phyloP scores from a whole-genome alignment of 2,888 invertebrate genomes.

The Mactromeris polynyma region DNA sequence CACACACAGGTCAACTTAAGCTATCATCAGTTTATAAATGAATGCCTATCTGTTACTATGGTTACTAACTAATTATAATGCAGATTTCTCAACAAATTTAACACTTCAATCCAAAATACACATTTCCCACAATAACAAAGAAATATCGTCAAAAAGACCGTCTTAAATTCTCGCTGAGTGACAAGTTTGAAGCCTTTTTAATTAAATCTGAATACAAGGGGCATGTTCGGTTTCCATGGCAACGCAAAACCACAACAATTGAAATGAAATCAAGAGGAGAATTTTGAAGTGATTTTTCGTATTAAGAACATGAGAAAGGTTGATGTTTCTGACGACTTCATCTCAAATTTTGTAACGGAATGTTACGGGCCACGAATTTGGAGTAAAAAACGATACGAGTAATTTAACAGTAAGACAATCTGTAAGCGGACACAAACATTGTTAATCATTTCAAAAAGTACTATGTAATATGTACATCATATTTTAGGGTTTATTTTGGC shows the following conservation, averaged over 20 bases:
- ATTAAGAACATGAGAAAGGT: not conserved
- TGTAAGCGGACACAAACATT: too few species aligned
- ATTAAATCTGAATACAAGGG: conserved; percentile 37
- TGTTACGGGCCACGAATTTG: not conserved
- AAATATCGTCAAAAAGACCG: not conserved
- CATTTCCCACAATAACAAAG: conserved; percentile 14
- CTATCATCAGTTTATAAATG: not conserved
- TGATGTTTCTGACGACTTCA: not conserved
- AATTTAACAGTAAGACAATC: too few species aligned
- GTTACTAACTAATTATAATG: not conserved
- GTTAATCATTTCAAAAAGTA: too few species aligned
- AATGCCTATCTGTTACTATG: not conserved
- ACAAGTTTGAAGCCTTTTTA: conserved; percentile 25
- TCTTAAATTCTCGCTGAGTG: conserved; percentile 12
- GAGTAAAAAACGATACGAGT: too few species aligned
- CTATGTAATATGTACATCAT: too few species aligned
- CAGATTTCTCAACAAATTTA: conserved; percentile 14
- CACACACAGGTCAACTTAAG: not conserved
- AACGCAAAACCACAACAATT: conserved; percentile 35
- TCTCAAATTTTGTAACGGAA: not conserved
- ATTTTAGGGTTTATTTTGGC: too few species aligned
- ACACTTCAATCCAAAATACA: not conserved
- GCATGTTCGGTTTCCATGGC: conserved; percentile 36
- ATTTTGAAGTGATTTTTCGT: not conserved
- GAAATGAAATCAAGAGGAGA: conserved; percentile 7